Evolutionary conservation across 2,113 vertebrate species (phyloP).

Genomic region (Heliornis fulica): DNA sequence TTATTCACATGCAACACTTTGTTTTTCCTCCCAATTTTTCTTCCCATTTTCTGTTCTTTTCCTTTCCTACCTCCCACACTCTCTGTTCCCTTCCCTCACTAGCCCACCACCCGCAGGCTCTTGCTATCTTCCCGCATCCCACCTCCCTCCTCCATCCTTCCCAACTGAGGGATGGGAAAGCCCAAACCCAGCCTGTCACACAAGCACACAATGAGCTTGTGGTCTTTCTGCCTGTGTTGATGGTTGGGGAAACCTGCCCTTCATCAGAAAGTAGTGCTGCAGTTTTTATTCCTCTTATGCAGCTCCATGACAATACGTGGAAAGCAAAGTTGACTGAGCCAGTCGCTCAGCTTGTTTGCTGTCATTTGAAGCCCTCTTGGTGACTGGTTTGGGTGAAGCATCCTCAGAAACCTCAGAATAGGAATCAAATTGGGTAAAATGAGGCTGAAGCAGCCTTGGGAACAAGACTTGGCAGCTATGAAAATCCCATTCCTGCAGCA

Average conservation of each 20-base stretch:
- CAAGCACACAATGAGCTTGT: fast-evolving
- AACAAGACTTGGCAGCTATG: neutral
- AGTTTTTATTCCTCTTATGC: neutral
- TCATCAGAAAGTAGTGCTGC: neutral
- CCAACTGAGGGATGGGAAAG: neutral
- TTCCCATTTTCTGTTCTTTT: neutral
- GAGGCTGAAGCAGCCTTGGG: neutral
- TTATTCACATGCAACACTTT: neutral
- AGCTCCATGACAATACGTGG: neutral
- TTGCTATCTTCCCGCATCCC: neutral
- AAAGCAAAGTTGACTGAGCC: neutral
- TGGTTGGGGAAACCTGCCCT: neutral
- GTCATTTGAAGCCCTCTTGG: neutral
- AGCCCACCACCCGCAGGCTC: neutral
- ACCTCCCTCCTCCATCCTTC: neutral
- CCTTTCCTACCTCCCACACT: neutral
- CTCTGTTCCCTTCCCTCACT: neutral
- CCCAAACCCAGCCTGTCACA: neutral
- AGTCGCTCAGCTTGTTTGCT: neutral
- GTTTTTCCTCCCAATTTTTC: neutral
- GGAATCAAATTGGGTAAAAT: neutral
- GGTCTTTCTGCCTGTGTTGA: neutral
- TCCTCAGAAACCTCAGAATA: neutral
- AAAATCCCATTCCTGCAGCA: neutral
- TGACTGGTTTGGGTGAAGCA: neutral